Conservation (phyloP, 2,888 invertebrate species). For the Ormyrus pomaceus region DNA sequence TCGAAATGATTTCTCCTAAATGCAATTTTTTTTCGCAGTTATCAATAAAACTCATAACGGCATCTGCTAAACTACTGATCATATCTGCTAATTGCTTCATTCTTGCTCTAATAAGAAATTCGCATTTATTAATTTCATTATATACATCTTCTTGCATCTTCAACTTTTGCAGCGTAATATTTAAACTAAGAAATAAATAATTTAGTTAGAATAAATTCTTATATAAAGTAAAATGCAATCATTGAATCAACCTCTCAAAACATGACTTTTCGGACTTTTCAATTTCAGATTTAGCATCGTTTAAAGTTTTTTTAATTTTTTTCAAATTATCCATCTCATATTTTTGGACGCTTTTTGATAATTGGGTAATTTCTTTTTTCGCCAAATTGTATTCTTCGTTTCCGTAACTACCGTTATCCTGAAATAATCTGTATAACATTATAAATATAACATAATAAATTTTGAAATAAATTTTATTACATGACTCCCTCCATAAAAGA, state of each 20-base stretch:
- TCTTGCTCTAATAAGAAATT: slow-evolving; percentile 51
- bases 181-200: slow-evolving; percentile 45
- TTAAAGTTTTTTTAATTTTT: slow-evolving; percentile 51
- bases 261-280: slow-evolving; percentile 37
- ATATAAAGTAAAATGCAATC: background rate
- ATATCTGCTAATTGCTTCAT: slow-evolving; percentile 13
- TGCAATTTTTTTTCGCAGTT: slow-evolving; percentile 31
- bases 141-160: slow-evolving; percentile 56
- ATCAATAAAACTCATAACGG: slow-evolving; percentile 22
- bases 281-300: slow-evolving; percentile 29
- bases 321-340: slow-evolving; percentile 41
- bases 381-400: slow-evolving; percentile 56
- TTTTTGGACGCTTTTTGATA: slow-evolving; percentile 55
- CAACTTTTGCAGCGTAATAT: slow-evolving; percentile 50
- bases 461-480: slow-evolving; percentile 45
- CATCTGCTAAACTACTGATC: background rate
- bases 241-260: slow-evolving; percentile 33
- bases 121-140: slow-evolving; percentile 55
- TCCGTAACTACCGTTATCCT: slow-evolving; percentile 59
- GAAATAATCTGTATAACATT: slow-evolving; percentile 56
- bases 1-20: background rate
- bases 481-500: slow-evolving; percentile 53
- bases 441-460: background rate
- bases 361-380: slow-evolving; percentile 48
- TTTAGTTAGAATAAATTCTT: background rate